Conservation (phyloP, 2,797 vertebrate species). For the Anabas testudineus region DNA sequence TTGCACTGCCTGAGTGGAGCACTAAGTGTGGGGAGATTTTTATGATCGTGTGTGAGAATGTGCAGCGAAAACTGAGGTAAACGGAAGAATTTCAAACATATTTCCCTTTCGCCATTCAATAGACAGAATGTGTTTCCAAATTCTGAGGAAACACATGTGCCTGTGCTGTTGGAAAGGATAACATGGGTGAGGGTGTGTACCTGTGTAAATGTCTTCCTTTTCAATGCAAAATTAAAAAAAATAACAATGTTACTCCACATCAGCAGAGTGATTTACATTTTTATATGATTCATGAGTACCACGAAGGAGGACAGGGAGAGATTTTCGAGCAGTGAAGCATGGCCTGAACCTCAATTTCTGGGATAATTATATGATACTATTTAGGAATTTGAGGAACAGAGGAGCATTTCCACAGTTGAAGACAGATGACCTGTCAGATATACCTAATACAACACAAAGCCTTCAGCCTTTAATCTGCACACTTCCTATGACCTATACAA, state of each 20-base stretch:
- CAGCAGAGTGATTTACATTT: conserved; percentile 76
- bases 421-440: conserved; percentile 78
- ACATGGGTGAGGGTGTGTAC: conserved; percentile 36
- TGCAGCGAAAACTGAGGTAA: conserved; percentile 30
- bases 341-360: conserved; percentile 66
- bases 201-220: conserved; percentile 45
- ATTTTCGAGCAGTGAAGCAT: conserved; percentile 57
- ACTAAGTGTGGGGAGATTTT: conserved; percentile 40
- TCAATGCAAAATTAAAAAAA: conserved; percentile 48
- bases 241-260: conserved; percentile 64
- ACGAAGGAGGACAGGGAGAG: conserved; percentile 41
- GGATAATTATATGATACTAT: conserved; percentile 73
- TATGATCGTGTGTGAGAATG: conserved; percentile 34
- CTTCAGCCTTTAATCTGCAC: conserved; percentile 74
- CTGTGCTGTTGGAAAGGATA: conserved; percentile 32
- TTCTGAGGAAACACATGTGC: conserved; percentile 33
- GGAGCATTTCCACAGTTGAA: conserved; percentile 58
- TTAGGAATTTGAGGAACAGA: conserved; percentile 69
- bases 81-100: conserved; percentile 30
- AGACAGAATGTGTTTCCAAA: conserved; percentile 24
- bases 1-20: conserved; percentile 18
- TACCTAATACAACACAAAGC: conserved; percentile 74
- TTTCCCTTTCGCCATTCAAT: conserved; percentile 52
- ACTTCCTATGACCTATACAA: conserved; percentile 76
- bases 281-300: conserved; percentile 70